Evolutionary conservation across 2,113 vertebrate genomes (phyloP), one percentile per base, ranked within the genome.

Genomic region (Tragulus kanchil): DNA sequence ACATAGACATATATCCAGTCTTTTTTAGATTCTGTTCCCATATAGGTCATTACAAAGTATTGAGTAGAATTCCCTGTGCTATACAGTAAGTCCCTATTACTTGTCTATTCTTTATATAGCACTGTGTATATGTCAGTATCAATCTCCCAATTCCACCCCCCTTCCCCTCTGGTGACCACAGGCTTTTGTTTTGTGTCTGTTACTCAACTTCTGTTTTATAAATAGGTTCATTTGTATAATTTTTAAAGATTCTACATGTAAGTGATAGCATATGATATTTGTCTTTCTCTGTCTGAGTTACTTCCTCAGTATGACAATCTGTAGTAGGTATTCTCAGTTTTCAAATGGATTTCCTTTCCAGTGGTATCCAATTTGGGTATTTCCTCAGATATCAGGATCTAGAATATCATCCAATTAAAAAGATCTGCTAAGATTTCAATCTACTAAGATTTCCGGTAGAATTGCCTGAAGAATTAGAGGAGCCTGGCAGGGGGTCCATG

Each of bases 271-370:
- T 6, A 71, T 71, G 36, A 42, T 42, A 42, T 71, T 71, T 71
- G 17, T 71, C 67, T 71, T 58, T 58, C 16, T 58, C 56, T 58
- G 12, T 56, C 54, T 56, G 56, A 15, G 14, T 71, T 42, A 71
- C 67, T 71, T 71, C 36, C 21, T 71, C 10, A 42, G 67, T 42
- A 42, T 42, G 36, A 71, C 36, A 71, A 36, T 42, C 19, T 19
- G n/a, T 71, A 42, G 19, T 36, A 36, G 36, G 67, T 71, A 71
- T 65, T 58, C 19, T 85, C 19, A 86, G 54, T 94, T 95, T 89
- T 64, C 93, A 90, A 86, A 79, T 54, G 48, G 26, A 73, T 86
- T 95, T 96, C 61, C 6, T 86, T 16, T 92, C n/a, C 10, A 58
- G 6, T 6, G 36, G 19, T 45, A 77, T 2, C 64, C 2, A 25